These are phyloP conservation scores for Panagrolaimus sp. DNA, from an alignment of 1,140 invertebrate species.

Conservation along the genomic window DNA sequence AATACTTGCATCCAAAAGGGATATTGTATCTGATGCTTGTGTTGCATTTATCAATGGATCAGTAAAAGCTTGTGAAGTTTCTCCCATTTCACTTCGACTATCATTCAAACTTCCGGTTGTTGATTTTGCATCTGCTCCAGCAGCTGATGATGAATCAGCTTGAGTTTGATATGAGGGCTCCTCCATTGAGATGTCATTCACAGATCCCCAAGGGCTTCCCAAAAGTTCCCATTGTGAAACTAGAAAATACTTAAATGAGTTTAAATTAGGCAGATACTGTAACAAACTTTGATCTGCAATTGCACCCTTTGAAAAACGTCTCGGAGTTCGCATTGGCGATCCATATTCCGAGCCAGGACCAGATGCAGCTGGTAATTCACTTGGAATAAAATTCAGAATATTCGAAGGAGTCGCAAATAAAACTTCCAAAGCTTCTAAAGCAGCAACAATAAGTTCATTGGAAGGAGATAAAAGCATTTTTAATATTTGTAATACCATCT, in stretches of 20 bases:
- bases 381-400: not conserved
- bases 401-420: not conserved
- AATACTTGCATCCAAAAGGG: not conserved
- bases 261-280: too few species aligned
- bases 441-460: not conserved
- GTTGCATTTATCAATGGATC: not conserved
- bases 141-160: not conserved
- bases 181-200: not conserved
- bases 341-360: not conserved
- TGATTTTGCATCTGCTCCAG: not conserved
- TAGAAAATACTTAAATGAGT: not conserved
- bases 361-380: not conserved
- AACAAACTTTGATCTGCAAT: too few species aligned
- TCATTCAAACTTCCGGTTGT: not conserved
- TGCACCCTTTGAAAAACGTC: too few species aligned
- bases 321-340: not conserved
- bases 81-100: too few species aligned
- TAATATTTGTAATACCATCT: not conserved
- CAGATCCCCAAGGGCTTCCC: not conserved
- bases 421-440: constrained; percentile 7
- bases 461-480: constrained; percentile 2
- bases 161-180: not conserved
- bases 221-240: not conserved
- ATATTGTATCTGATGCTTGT: not conserved
- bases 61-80: not conserved